Evolutionary conservation across 2,888 invertebrate species (phyloP).

Genomic region (Trypoxylon attenuatum): DNA sequence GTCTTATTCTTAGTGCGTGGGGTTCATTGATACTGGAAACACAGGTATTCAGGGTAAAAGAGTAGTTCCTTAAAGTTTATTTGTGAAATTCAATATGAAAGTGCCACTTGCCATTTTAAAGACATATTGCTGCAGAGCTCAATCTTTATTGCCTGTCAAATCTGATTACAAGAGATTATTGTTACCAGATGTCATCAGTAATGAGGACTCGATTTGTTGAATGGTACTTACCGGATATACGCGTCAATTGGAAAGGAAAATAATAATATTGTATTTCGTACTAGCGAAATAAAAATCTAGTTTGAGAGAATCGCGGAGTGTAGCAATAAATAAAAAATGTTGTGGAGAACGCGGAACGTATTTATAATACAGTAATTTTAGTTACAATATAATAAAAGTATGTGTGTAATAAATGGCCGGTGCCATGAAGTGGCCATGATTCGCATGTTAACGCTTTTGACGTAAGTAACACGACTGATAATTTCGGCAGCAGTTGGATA

Average conservation of each 20-base stretch:
- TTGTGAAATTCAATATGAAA: no score
- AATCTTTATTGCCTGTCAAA: background rate
- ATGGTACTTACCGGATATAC: background rate
- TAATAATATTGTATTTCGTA: no score
- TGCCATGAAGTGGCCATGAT: slow-evolving; percentile 16
- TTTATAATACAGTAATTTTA: slow-evolving; percentile 68
- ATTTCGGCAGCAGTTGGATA: slow-evolving; percentile 36
- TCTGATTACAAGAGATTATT: background rate
- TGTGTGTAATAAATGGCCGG: slow-evolving; percentile 43
- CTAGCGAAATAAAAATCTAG: slow-evolving; percentile 22
- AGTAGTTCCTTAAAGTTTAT: no score
- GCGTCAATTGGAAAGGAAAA: background rate
- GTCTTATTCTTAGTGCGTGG: no score
- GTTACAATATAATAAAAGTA: slow-evolving; percentile 70
- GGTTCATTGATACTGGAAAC: no score
- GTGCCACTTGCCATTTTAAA: no score
- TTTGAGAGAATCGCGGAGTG: slow-evolving; percentile 5
- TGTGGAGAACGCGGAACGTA: slow-evolving; percentile 47
- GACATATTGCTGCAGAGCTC: no score
- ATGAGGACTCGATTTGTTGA: background rate
- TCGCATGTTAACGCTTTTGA: background rate
- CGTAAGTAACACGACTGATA: slow-evolving; percentile 15
- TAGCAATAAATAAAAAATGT: slow-evolving; percentile 29
- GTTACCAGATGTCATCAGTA: background rate
- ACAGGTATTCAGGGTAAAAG: no score